Conservation (phyloP, 1,140 invertebrate species). For the Acyrthosiphon pisum region DNA sequence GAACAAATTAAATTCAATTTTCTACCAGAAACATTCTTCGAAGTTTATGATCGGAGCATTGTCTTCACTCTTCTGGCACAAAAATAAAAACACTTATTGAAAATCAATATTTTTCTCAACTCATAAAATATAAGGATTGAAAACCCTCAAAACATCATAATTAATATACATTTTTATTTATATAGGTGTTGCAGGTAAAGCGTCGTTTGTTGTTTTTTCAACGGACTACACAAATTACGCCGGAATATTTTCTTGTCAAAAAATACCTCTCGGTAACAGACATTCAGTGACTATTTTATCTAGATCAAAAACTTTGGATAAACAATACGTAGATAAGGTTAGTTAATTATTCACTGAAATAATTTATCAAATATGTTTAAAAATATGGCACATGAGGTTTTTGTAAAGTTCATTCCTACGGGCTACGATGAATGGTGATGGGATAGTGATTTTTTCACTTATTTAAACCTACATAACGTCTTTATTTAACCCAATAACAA, state of each 20-base stretch:
- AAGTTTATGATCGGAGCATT: no score
- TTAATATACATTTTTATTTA: conserved; percentile 58
- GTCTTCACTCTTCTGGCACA: no score
- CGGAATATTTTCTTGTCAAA: conserved; percentile 81
- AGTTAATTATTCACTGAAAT: neutral
- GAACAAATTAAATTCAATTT: no score
- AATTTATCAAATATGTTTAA: neutral
- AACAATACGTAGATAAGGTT: conserved; percentile 72
- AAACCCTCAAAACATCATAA: neutral
- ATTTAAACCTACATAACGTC: neutral
- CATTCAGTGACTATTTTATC: conserved; percentile 81
- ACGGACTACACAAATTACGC: conserved; percentile 81
- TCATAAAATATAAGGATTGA: neutral
- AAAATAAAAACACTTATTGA: no score
- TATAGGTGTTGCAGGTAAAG: conserved; percentile 77
- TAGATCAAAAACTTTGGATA: conserved; percentile 73
- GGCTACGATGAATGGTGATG: no score
- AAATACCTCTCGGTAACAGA: conserved; percentile 74
- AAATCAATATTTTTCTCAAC: neutral
- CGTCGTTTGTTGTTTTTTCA: conserved; percentile 75
- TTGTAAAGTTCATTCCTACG: neutral
- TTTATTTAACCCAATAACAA: neutral
- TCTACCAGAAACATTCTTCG: no score
- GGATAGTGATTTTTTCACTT: neutral
- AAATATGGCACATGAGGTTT: neutral